Evolutionary conservation across 2,888 invertebrate species (phyloP).

Genomic region (Scaptomyza reducta): DNA sequence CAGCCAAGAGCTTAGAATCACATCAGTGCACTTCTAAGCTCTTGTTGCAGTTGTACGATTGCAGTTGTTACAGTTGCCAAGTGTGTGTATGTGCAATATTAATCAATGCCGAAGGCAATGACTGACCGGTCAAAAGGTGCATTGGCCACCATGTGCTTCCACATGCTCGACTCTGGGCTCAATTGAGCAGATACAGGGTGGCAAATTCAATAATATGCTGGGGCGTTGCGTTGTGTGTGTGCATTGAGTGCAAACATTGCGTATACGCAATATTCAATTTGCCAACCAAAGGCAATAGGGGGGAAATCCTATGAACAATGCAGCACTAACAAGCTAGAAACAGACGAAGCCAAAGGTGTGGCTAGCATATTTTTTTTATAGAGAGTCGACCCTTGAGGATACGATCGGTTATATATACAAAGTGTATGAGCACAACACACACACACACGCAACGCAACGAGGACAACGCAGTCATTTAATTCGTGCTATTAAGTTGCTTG

Average conservation of each 20-base stretch:
- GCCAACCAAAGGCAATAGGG: slow-evolving; percentile 1
- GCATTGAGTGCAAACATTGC: slow-evolving; percentile 44
- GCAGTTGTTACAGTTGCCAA: slow-evolving; percentile 9
- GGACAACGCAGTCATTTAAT: slow-evolving; percentile 44
- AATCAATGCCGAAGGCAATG: slow-evolving; percentile 49
- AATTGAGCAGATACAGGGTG: slow-evolving; percentile 34
- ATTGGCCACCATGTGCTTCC: slow-evolving; percentile 32
- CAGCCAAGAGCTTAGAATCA: slow-evolving; percentile 19
- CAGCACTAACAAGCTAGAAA: slow-evolving; percentile 36
- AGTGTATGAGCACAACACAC: no score
- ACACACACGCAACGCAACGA: neutral
- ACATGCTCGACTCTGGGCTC: slow-evolving; percentile 16
- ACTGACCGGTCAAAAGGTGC: slow-evolving; percentile 50
- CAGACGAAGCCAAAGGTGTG: slow-evolving; percentile 40
- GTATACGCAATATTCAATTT: slow-evolving; percentile 56
- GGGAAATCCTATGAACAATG: slow-evolving; percentile 33
- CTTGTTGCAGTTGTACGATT: neutral
- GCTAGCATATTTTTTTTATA: slow-evolving; percentile 31
- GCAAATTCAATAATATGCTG: slow-evolving; percentile 43
- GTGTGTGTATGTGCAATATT: slow-evolving; percentile 48
- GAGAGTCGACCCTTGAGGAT: slow-evolving; percentile 17
- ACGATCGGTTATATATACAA: slow-evolving; percentile 1
- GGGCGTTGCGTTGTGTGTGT: slow-evolving; percentile 3
- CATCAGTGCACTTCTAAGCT: slow-evolving; percentile 2
- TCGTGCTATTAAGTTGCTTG: slow-evolving; percentile 75